Evolutionary conservation across 2,797 vertebrate genomes (phyloP).

Genomic region (Takifugu ocellatus): DNA sequence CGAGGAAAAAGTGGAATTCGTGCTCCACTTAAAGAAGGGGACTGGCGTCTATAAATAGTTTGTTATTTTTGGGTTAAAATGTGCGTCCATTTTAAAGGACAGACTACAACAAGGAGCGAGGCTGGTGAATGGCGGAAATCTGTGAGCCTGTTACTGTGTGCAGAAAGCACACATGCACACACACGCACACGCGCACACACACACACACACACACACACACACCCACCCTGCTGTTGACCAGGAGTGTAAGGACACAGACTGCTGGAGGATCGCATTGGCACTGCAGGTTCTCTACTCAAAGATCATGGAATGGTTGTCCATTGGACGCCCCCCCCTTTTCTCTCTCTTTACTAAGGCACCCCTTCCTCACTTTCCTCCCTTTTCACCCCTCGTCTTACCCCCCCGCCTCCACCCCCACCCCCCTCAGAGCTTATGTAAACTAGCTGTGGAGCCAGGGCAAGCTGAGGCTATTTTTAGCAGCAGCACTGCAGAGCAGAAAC

Average conservation of each 20-base stretch:
- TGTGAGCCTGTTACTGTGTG: slow-evolving; percentile 52
- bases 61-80: slow-evolving; percentile 70
- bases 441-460: slow-evolving; percentile 88
- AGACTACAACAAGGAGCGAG: slow-evolving; percentile 48
- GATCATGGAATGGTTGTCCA: slow-evolving; percentile 72
- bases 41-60: slow-evolving; percentile 60
- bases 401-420: slow-evolving; percentile 51
- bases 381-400: slow-evolving; percentile 5
- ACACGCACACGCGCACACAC: slow-evolving; percentile 12
- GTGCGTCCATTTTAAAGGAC: slow-evolving; percentile 69
- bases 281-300: slow-evolving; percentile 67
- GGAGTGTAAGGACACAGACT: slow-evolving; percentile 60
- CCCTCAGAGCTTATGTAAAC: slow-evolving; percentile 89
- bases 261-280: slow-evolving; percentile 65
- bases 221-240: slow-evolving; percentile 54
- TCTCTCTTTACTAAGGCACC: slow-evolving; percentile 12
- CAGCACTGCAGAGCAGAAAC: slow-evolving; percentile 90
- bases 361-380: slow-evolving; percentile 21
- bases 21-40: slow-evolving; percentile 54
- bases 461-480: slow-evolving; percentile 88
- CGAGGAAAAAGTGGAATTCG: slow-evolving; percentile 34
- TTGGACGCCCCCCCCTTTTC: slow-evolving; percentile 37
- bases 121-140: slow-evolving; percentile 66
- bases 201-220: slow-evolving; percentile 16
- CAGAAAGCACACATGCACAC: slow-evolving; percentile 24